These are phyloP conservation scores for Lasioglossum marginatum DNA, from an alignment of 2,888 invertebrate species.

Conservation along the genomic window DNA sequence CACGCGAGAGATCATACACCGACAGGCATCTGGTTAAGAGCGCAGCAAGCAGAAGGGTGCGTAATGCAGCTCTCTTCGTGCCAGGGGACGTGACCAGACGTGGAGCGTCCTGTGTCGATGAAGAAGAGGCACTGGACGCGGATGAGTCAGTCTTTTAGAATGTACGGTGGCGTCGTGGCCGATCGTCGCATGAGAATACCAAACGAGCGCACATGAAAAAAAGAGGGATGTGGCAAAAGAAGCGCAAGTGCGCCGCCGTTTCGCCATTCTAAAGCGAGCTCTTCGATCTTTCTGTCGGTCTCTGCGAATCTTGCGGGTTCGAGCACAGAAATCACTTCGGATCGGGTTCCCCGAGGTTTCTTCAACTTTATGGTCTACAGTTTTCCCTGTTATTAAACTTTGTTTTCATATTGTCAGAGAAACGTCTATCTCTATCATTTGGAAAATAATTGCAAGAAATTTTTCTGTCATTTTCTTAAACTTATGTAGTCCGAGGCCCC, in stretches of 20 bases:
- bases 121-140: slow-evolving; percentile 73
- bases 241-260: slow-evolving; percentile 46
- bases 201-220: slow-evolving; percentile 70
- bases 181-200: slow-evolving; percentile 72
- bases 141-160: slow-evolving; percentile 78
- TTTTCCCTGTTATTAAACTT: background rate
- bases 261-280: slow-evolving; percentile 37
- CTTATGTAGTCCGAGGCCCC: no score
- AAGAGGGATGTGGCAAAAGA: slow-evolving; percentile 65
- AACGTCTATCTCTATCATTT: no score
- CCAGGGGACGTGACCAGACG: slow-evolving; percentile 79
- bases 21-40: slow-evolving; percentile 68
- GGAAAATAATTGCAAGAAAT: no score
- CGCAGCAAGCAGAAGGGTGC: slow-evolving; percentile 75
- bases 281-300: slow-evolving; percentile 14
- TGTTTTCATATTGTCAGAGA: background rate
- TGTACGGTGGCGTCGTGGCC: slow-evolving; percentile 74
- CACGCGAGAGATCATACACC: slow-evolving; percentile 59
- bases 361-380: background rate
- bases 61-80: slow-evolving; percentile 75
- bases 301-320: background rate
- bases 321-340: background rate
- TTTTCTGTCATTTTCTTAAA: no score
- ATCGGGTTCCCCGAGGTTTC: background rate
- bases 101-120: slow-evolving; percentile 76